Evolutionary conservation across 2,113 vertebrate genomes (phyloP).

Genomic region (Cynopterus brachyotis): DNA sequence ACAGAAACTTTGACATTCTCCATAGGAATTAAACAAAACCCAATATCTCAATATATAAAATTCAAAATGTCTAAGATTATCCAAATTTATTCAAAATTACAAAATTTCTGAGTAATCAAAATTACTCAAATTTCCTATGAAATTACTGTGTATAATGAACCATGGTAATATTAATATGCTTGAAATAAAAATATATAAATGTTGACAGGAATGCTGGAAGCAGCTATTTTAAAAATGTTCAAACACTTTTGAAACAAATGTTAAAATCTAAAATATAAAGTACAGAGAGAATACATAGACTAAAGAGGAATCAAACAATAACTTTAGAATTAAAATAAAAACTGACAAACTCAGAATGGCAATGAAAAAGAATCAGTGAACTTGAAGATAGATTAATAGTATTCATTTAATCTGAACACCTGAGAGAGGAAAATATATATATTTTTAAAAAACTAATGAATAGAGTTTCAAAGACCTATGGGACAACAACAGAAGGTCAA

Average conservation of each 20-base stretch:
- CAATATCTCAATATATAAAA: not conserved
- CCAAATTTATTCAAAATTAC: not conserved
- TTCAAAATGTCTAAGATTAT: not conserved
- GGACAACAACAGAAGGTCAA: not conserved
- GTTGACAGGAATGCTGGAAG: not conserved
- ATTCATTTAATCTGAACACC: not conserved
- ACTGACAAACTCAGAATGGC: not conserved
- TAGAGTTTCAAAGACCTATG: not conserved
- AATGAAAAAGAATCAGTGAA: not conserved
- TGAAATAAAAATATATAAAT: not conserved
- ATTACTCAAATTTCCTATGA: not conserved
- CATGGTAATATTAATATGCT: not conserved
- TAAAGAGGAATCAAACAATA: not conserved
- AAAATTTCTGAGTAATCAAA: not conserved
- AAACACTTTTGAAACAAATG: not conserved
- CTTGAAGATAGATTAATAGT: not conserved
- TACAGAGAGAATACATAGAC: not conserved
- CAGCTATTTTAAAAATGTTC: not conserved
- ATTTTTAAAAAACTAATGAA: not conserved
- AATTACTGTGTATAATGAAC: not conserved
- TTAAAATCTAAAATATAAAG: not conserved
- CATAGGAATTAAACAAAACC: not conserved
- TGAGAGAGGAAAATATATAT: not conserved
- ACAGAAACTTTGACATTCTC: not conserved
- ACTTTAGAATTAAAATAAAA: not conserved